Conservation (phyloP, 2,888 invertebrate genomes). For the Pogonocherus hispidulus region DNA sequence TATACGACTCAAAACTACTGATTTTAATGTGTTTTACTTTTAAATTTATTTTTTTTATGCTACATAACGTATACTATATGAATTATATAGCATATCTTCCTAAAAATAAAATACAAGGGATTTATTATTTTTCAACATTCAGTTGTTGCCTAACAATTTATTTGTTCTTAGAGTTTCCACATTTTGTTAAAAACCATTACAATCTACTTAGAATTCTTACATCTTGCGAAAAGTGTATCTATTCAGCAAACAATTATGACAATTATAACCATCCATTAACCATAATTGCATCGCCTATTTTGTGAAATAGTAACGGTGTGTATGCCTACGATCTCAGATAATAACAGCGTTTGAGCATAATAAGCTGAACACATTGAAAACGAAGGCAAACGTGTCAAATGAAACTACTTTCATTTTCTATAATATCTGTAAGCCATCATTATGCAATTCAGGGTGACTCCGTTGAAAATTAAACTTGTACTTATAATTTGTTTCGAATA, state of each 20-base stretch:
- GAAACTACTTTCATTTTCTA: slow-evolving; percentile 51
- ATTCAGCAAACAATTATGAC: not conserved
- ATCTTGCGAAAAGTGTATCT: not conserved
- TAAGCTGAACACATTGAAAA: slow-evolving; percentile 31
- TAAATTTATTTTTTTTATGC: no score
- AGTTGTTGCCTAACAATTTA: no score
- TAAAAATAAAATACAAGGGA: no score
- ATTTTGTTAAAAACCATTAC: not conserved
- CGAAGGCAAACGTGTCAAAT: slow-evolving; percentile 48
- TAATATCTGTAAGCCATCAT: slow-evolving; percentile 38
- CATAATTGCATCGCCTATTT: no score
- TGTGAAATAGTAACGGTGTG: no score
- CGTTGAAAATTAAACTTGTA: no score
- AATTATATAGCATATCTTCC: no score
- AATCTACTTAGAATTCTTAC: not conserved
- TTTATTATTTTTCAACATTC: no score
- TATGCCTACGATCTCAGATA: slow-evolving; percentile 38
- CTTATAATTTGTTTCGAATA: no score
- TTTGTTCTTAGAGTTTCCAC: not conserved
- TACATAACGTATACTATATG: no score
- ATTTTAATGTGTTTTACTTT: no score
- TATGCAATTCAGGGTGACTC: slow-evolving; percentile 10
- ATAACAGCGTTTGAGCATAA: slow-evolving; percentile 32
- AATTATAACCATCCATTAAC: slow-evolving; percentile 27
- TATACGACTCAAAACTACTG: no score